These are phyloP conservation scores for Lycodopsis pacificus DNA, from an alignment of 2,797 vertebrate species.

Conservation along the genomic window DNA sequence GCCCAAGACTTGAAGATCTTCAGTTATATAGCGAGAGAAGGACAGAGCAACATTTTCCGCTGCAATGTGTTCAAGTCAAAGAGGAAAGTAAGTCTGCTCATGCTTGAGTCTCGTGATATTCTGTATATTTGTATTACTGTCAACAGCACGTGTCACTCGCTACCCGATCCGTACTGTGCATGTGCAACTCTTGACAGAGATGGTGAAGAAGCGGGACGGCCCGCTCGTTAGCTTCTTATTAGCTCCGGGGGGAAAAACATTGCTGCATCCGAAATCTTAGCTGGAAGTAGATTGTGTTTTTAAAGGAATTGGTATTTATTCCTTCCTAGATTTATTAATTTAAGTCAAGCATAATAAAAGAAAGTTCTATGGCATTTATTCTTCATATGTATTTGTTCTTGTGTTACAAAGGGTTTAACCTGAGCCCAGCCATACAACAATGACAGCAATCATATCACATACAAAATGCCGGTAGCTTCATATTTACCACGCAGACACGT, in stretches of 20 bases:
- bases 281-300: background rate
- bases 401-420: background rate
- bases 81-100: slow-evolving; percentile 89
- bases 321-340: background rate
- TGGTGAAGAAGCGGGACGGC: background rate
- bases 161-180: no score
- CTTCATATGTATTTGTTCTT: background rate
- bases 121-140: background rate
- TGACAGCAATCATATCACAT: background rate
- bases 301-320: background rate
- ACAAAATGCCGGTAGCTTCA: background rate
- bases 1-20: slow-evolving; percentile 99
- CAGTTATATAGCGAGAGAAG: slow-evolving; percentile 97
- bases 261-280: background rate
- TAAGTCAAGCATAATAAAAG: background rate
- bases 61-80: slow-evolving; percentile 99
- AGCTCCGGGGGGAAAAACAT: no score
- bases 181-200: background rate
- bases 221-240: no score
- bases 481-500: background rate
- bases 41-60: slow-evolving; percentile 93
- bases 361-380: background rate
- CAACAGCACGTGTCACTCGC: background rate
- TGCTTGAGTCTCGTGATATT: background rate
- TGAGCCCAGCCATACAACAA: background rate